A percentile compares a stretch with the other conserved stretches of the same genome.
Evolutionary conservation across 2,888 invertebrate species (phyloP).

Genomic region (Formica aserva): DNA sequence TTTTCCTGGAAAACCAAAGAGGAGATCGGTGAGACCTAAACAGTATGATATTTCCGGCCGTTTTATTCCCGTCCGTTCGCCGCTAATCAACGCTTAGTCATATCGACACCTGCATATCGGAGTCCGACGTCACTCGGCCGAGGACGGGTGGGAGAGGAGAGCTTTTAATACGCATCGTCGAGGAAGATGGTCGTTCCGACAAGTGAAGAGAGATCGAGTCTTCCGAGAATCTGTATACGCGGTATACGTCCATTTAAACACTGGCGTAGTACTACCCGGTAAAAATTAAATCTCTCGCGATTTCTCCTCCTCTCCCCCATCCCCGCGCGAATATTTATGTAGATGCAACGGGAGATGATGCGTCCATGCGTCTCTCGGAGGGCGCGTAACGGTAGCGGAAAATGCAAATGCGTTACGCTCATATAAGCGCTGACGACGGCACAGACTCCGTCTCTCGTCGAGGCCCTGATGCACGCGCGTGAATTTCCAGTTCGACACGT

Average conservation of each 20-base stretch:
- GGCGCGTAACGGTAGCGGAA: conserved; percentile 81
- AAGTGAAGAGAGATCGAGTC: conserved; percentile 47
- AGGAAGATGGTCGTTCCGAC: conserved; percentile 60
- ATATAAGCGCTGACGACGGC: conserved; percentile 75
- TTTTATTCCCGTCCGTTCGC: conserved; percentile 52
- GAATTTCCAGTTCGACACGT: conserved; percentile 54
- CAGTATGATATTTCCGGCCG: conserved; percentile 49
- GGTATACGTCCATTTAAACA: conserved; percentile 80
- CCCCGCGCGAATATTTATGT: conserved; percentile 78
- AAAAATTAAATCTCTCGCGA: conserved; percentile 76
- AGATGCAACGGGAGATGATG: conserved; percentile 77
- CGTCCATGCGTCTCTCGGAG: conserved; percentile 62
- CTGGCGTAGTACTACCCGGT: conserved; percentile 80
- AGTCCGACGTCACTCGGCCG: conserved; percentile 59
- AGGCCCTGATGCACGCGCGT: conserved; percentile 70
- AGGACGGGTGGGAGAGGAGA: not conserved
- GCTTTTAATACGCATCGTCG: conserved; percentile 42
- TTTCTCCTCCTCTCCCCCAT: not conserved
- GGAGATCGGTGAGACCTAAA: conserved; percentile 40
- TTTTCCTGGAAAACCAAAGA: conserved; percentile 19
- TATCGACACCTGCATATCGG: conserved; percentile 63
- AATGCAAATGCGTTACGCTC: conserved; percentile 82
- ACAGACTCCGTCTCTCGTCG: conserved; percentile 62
- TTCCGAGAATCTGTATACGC: conserved; percentile 78
- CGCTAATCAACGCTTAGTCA: conserved; percentile 69